phyloP scores from a whole-genome alignment of 2,888 invertebrate genomes.

The Lasioglossum morio region DNA sequence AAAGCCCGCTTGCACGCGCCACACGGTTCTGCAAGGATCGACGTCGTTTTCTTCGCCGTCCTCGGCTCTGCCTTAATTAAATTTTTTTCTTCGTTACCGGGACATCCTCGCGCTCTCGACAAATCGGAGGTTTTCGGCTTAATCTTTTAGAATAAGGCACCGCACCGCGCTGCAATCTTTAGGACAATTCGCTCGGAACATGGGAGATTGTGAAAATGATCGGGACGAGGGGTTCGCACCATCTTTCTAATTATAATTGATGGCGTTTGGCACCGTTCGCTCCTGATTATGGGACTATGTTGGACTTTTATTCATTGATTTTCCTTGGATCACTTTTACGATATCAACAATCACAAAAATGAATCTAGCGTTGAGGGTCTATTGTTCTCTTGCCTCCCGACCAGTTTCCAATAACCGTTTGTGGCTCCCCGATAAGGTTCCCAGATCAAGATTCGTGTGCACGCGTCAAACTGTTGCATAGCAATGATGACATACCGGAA shows the following conservation, averaged over 20 bases:
- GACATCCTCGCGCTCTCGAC: background rate
- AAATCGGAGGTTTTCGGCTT: background rate
- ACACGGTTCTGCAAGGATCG: slow-evolving; percentile 12
- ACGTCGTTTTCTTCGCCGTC: background rate
- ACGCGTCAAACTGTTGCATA: slow-evolving; percentile 60
- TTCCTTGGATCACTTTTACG: background rate
- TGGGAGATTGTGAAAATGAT: background rate
- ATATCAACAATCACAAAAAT: background rate
- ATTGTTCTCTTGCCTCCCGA: background rate
- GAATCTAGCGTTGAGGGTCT: background rate
- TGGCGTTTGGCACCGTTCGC: too few relatives aligned
- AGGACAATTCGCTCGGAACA: background rate
- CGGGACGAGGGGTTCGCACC: background rate
- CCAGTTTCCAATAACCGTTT: background rate
- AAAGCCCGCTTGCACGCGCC: slow-evolving; percentile 54
- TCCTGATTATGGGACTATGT: background rate
- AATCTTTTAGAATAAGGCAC: background rate
- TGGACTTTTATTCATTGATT: background rate
- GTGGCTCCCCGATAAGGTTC: slow-evolving; percentile 7
- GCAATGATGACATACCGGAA: slow-evolving; percentile 57
- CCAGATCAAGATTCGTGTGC: slow-evolving; percentile 35
- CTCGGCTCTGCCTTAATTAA: background rate
- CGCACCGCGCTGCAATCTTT: background rate
- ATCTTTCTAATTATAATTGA: too few relatives aligned
- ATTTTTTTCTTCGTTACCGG: background rate